Evolutionary conservation across 2,113 vertebrate genomes (phyloP).

Genomic region (Numida meleagris): DNA sequence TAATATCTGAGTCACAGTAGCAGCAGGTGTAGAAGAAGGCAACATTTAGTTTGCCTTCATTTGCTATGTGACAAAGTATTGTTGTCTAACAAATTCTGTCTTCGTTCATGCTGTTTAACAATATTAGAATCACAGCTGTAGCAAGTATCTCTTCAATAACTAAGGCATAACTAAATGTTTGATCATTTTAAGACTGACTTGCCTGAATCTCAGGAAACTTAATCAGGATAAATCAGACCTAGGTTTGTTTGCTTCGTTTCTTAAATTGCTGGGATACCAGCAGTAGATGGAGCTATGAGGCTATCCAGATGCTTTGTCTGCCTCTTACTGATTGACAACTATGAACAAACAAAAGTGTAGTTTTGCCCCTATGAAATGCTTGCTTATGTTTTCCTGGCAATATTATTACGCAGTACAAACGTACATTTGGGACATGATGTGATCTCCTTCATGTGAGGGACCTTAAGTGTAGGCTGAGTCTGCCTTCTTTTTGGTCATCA

Average conservation of each 20-base stretch:
- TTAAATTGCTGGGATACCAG: neutral
- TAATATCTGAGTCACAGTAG: neutral
- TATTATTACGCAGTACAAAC: neutral
- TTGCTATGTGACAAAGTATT: neutral
- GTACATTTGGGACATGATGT: fast-evolving
- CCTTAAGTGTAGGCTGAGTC: neutral
- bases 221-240: neutral
- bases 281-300: slow-evolving; percentile 38
- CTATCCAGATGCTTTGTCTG: neutral
- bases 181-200: neutral
- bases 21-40: neutral
- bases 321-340: neutral
- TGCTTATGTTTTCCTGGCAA: slow-evolving; percentile 5
- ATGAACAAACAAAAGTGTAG: neutral
- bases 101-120: neutral
- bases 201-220: neutral
- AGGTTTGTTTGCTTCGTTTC: neutral
- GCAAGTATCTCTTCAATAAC: neutral
- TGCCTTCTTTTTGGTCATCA: neutral
- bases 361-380: neutral
- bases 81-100: neutral
- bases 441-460: neutral
- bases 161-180: neutral
- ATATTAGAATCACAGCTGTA: neutral
- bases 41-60: neutral